These are phyloP conservation scores for Stichopus chloronotus DNA, from an alignment of 35 echinoderm and acorn worm genomes.

Conservation along the genomic window DNA sequence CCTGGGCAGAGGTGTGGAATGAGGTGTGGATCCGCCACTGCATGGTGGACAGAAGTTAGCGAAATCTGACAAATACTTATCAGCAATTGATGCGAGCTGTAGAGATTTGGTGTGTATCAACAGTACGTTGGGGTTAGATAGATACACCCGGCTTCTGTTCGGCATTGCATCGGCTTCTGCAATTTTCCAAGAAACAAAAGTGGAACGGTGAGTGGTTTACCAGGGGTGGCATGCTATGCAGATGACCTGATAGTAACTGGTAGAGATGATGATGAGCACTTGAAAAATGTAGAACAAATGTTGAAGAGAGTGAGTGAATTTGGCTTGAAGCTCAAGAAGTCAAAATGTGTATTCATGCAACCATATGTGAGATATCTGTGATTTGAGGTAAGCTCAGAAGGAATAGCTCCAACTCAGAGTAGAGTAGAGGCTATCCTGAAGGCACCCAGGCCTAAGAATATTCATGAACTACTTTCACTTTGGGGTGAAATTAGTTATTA, in stretches of 20 bases:
- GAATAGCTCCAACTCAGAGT: no score
- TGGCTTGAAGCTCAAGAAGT: background rate
- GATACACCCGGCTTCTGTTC: constrained; percentile 8
- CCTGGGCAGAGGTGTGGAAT: no score
- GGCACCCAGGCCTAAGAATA: constrained; percentile 6
- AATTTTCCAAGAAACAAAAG: constrained; percentile 13
- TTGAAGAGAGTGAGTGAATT: background rate
- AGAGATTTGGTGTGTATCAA: constrained; percentile 27
- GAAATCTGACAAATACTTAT: constrained; percentile 14
- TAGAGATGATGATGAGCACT: background rate
- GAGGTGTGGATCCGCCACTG: background rate
- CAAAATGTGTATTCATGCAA: constrained; percentile 28
- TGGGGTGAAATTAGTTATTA: constrained; percentile 46
- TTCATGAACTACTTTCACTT: constrained; percentile 24
- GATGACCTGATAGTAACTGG: constrained; percentile 19
- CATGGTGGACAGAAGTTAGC: constrained; percentile 36
- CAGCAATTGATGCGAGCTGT: background rate
- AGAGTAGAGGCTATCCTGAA: no score
- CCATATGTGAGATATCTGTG: background rate
- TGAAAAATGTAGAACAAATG: background rate
- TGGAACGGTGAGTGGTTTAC: background rate
- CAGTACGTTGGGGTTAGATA: constrained; percentile 23
- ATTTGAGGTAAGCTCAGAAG: no score
- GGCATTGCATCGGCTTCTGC: constrained; percentile 22
- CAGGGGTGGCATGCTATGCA: constrained; percentile 12